These are phyloP conservation scores for Venustoraphidia nigricollis DNA, from an alignment of 2,888 invertebrate species.

Conservation along the genomic window DNA sequence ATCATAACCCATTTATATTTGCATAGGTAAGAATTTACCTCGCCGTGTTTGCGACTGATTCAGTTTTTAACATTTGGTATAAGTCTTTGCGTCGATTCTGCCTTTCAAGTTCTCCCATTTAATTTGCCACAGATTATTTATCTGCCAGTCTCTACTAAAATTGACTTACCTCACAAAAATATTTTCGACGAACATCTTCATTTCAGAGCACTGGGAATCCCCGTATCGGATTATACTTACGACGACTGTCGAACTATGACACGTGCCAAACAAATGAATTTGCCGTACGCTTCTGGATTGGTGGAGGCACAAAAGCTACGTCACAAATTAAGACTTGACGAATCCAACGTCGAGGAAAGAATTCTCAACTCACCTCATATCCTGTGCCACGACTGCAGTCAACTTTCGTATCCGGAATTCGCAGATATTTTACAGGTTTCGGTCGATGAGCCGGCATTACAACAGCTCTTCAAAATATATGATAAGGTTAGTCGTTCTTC, in stretches of 20 bases:
- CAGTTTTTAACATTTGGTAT: too few relatives aligned
- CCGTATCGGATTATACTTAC: constrained; percentile 81
- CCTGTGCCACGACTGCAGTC: constrained; percentile 23
- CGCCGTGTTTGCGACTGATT: too few relatives aligned
- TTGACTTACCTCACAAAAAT: background rate
- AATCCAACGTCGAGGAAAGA: constrained; percentile 37
- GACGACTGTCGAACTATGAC: constrained; percentile 80
- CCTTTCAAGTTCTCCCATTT: too few relatives aligned
- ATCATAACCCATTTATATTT: too few relatives aligned
- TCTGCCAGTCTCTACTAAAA: too few relatives aligned
- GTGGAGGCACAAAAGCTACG: constrained; percentile 71
- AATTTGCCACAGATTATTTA: too few relatives aligned
- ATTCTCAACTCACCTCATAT: constrained; percentile 24
- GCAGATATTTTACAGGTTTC: constrained; percentile 45
- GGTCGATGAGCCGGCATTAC: constrained; percentile 34
- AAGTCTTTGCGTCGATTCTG: too few relatives aligned
- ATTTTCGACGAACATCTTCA: background rate
- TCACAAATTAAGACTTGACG: constrained; percentile 51
- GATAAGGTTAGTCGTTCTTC: constrained; percentile 36
- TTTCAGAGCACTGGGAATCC: constrained; percentile 66
- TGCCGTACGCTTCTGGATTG: constrained; percentile 56
- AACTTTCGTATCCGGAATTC: constrained; percentile 36
- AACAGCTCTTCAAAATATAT: constrained; percentile 49
- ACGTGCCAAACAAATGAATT: constrained; percentile 66
- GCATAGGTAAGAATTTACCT: too few relatives aligned